Evolutionary conservation across 1,140 invertebrate species (phyloP).

Genomic region (Stegodyphus dumicola): DNA sequence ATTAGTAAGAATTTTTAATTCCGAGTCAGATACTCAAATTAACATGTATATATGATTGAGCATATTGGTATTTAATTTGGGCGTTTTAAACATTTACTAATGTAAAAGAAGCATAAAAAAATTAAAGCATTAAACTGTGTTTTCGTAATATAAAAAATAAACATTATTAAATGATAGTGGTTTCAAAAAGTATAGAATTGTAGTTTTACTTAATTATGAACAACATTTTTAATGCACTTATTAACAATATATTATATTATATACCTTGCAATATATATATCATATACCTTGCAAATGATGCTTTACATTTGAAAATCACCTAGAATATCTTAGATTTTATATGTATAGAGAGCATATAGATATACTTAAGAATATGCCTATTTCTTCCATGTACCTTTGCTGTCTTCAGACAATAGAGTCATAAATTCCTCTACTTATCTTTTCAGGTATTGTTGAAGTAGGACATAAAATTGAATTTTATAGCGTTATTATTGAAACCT

Average conservation of each 20-base stretch:
- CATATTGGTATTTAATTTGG: background rate
- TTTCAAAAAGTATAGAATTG: too few species aligned
- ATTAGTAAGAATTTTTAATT: conserved; percentile 82
- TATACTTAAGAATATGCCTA: background rate
- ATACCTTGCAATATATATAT: too few species aligned
- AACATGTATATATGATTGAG: background rate
- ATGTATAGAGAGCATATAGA: too few species aligned
- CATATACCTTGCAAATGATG: too few species aligned
- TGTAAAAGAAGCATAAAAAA: background rate
- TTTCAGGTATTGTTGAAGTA: background rate
- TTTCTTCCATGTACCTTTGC: background rate
- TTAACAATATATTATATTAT: too few species aligned
- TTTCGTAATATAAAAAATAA: too few species aligned
- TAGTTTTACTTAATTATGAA: too few species aligned
- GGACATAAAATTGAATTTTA: background rate
- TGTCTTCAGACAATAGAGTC: background rate
- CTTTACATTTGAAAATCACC: too few species aligned
- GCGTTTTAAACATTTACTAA: background rate
- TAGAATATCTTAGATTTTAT: too few species aligned
- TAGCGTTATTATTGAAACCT: too few species aligned
- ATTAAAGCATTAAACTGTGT: background rate
- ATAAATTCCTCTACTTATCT: background rate
- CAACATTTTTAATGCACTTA: too few species aligned
- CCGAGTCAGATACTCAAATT: background rate
- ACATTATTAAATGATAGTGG: too few species aligned